Base-by-base conservation (phyloP, 2,797 vertebrate genomes). In the Leptodactylus fallax region DNA sequence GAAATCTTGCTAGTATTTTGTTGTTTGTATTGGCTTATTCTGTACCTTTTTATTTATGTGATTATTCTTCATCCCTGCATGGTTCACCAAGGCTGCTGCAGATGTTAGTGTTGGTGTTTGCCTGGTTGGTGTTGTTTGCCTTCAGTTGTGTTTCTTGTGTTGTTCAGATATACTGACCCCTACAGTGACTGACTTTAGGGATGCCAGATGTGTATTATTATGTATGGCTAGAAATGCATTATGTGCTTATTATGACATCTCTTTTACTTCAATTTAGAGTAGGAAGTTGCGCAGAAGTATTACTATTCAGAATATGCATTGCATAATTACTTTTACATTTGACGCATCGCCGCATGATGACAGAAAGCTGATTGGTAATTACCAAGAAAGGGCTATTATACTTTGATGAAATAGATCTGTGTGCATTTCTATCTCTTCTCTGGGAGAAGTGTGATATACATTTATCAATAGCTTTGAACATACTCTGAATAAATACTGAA, bases 61-160 rank as follows among this genome's bases (percentile, higher is more conserved):
- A 90, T 91, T 94, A 93, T 94, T 92, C 71, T 91, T 84, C 86
- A 87, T 81, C 93, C 92, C 86, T 93, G 93, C 92, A 93, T 97
- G 97, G 97, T 94, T 96, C 96, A 95, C 95, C 93, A 83, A 86
- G 87, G 91, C 80, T 74, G 92, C 93, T 91, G 71, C 72, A 76
- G 90, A 94, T 93, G 36, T 95, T 93, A 91, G 91, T 91, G 87
- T 94, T 93, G 90, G 93, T 87, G 65, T 76, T 77, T 85, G 72
- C 72, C 95, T 92, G 91, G 74, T 77, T 91, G 87, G 94, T 93
- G 90, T 93, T 87, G 63, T 83, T 83, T 88, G 88, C 93, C 91
- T 92, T 86, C 90, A 87, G 76, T 92, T 90, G 67, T 93, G 85
- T 92, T 49, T 81, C 45, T n/a, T 63, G 25, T 82, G 63, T 51